These are phyloP conservation scores for Druon quercuslanigerum DNA, from an alignment of 1,140 invertebrate species.

Conservation along the genomic window DNA sequence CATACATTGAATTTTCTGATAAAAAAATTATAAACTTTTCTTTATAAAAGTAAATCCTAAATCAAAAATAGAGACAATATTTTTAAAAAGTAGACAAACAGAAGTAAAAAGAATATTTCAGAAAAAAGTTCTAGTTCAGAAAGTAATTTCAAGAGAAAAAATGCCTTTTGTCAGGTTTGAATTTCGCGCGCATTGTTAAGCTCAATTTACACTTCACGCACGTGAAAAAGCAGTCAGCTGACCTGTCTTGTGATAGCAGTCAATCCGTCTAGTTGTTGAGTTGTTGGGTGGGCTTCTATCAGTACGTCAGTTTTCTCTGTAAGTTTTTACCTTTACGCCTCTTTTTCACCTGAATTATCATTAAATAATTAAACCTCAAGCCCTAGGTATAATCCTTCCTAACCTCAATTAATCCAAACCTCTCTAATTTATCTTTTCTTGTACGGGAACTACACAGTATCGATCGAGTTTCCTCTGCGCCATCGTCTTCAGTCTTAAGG, in stretches of 20 bases:
- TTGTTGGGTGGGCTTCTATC: slow-evolving; percentile 57
- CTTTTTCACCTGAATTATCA: slow-evolving; percentile 29
- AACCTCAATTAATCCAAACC: slow-evolving; percentile 1
- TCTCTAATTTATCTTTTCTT: slow-evolving; percentile 31
- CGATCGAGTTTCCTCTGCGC: slow-evolving; percentile 61
- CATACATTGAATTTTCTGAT: no score
- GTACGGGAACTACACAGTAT: slow-evolving; percentile 43
- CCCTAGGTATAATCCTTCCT: neutral
- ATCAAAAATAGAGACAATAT: no score
- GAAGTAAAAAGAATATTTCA: no score
- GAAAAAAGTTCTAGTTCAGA: no score
- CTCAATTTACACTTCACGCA: neutral
- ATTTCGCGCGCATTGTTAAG: slow-evolving; percentile 6
- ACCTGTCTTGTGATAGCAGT: slow-evolving; percentile 72
- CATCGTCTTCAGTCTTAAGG: slow-evolving; percentile 57
- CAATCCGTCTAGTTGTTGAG: slow-evolving; percentile 45
- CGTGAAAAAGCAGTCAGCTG: slow-evolving; percentile 64
- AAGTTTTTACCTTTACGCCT: slow-evolving; percentile 51
- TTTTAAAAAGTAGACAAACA: no score
- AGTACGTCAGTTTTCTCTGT: slow-evolving; percentile 55
- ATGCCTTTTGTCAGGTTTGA: neutral
- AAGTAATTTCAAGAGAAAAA: no score
- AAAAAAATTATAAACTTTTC: no score
- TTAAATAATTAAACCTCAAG: neutral
- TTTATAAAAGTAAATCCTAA: no score